Evolutionary conservation across 2,113 vertebrate species (phyloP).

Genomic region (Cyprichromis sp.): DNA sequence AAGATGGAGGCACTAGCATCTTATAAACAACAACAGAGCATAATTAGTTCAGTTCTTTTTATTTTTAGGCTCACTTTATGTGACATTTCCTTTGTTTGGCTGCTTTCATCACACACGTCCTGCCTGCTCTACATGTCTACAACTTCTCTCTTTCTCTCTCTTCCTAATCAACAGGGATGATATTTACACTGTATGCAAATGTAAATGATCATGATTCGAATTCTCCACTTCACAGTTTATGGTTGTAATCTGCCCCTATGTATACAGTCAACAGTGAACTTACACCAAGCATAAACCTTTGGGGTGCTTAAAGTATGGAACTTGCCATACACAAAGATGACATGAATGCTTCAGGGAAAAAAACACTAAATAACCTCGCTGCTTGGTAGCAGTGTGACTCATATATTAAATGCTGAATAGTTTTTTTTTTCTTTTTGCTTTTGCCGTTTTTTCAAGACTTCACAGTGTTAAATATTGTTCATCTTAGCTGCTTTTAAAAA

Average conservation of each 20-base stretch:
- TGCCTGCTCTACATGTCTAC: constrained; percentile 15
- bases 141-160: background rate
- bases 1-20: constrained; percentile 53
- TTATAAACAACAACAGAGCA: constrained; percentile 63
- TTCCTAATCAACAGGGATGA: constrained; percentile 17
- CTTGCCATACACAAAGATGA: background rate
- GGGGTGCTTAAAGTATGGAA: background rate
- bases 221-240: background rate
- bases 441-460: background rate
- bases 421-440: background rate
- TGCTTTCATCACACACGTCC: constrained; percentile 29
- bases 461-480: background rate
- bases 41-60: constrained; percentile 66
- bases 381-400: background rate
- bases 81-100: constrained; percentile 58
- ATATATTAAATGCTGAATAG: background rate
- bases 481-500: background rate
- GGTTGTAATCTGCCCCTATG: background rate
- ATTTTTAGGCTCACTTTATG: constrained; percentile 56
- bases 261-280: background rate
- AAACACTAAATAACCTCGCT: background rate
- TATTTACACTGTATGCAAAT: constrained; percentile 22
- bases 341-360: background rate
- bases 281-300: background rate
- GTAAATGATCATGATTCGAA: background rate